These are phyloP conservation scores for Carposina sasakii DNA, from an alignment of 1,140 invertebrate genomes.

Conservation along the genomic window DNA sequence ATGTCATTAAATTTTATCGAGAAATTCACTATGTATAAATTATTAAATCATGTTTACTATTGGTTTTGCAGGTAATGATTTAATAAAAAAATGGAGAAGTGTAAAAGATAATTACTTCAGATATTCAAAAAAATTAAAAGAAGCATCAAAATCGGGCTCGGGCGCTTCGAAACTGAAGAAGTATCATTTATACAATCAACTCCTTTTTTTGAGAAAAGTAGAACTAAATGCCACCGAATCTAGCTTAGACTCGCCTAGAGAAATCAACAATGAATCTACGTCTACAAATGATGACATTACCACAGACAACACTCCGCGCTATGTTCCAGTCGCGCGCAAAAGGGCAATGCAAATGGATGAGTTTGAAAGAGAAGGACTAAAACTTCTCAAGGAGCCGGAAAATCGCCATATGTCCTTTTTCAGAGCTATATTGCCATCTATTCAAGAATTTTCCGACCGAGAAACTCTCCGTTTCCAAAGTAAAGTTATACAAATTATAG, in stretches of 20 bases:
- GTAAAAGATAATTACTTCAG: slow-evolving; percentile 10
- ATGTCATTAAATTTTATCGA: slow-evolving; percentile 10
- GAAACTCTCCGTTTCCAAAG: slow-evolving; percentile 9
- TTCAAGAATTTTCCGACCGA: slow-evolving; percentile 5
- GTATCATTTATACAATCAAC: slow-evolving; percentile 11
- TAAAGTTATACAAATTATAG: slow-evolving; percentile 10
- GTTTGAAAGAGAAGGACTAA: slow-evolving; percentile 17
- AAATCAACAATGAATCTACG: slow-evolving; percentile 16
- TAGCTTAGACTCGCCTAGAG: slow-evolving; percentile 15
- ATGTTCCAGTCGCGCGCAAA: slow-evolving; percentile 20
- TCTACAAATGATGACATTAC: slow-evolving; percentile 17
- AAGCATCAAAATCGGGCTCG: slow-evolving; percentile 8
- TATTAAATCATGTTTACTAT: slow-evolving; percentile 9
- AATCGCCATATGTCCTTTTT: slow-evolving; percentile 9
- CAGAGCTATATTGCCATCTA: slow-evolving; percentile 9
- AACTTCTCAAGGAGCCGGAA: slow-evolving; percentile 9
- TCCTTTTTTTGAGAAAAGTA: slow-evolving; percentile 22
- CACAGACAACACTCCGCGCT: slow-evolving; percentile 12
- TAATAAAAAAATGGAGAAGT: slow-evolving; percentile 8
- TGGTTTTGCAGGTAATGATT: slow-evolving; percentile 11
- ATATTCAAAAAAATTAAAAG: too few relatives aligned
- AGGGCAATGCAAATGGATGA: slow-evolving; percentile 21
- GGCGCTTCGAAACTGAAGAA: slow-evolving; percentile 8
- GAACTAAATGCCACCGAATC: slow-evolving; percentile 16
- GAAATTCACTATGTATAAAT: slow-evolving; percentile 7